Base-by-base conservation (phyloP, 1,140 invertebrate genomes). In the Drosophila oshimai region DNA sequence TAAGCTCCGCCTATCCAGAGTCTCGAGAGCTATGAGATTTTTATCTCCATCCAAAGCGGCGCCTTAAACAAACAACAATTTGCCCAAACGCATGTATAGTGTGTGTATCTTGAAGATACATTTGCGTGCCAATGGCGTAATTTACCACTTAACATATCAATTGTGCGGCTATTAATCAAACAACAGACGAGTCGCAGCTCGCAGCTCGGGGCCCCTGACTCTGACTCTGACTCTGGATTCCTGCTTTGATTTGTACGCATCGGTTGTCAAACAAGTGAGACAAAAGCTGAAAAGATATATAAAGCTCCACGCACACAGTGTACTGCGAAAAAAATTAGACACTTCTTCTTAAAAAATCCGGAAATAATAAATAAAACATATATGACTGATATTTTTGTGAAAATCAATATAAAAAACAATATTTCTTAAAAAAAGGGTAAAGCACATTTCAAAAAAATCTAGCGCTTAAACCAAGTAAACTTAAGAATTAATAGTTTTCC, bases 61-160 rank as follows among this genome's bases (percentile, higher is more conserved):
- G 80, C 80, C 80, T 87, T 86, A 86, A 86, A 80, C 80, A 80
- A 86, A 87, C 53, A 76, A 68, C 80, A 86, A 80, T 65, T 79
- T 83, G 78, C 79, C 73, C 57, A 31, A 37, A 28, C 39, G 54
- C 31, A 47, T 64, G 61, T 13, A 34, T n/a, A n/a, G n/a, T n/a
- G n/a, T n/a, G n/a, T 41, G 20, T 65, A 49, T 65, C 58, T 64
- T 49, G 26, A 46, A 74, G 44, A 84, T 72, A 84, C 81, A 86
- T 86, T 86, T 86, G 81, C 81, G 81, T 86, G 72, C 72, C 81
- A 86, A 86, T 86, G 81, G 81, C 81, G 81, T 86, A 86, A 86
- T 86, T 86, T 86, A 86, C 81, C 81, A 86, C 81, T 86, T 86
- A 86, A 86, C 81, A 86, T 87, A 86, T 86, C 81, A 86, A 86